These are phyloP conservation scores for Puffinus mauretanicus DNA, from an alignment of 2,113 vertebrate genomes.

Conservation along the genomic window DNA sequence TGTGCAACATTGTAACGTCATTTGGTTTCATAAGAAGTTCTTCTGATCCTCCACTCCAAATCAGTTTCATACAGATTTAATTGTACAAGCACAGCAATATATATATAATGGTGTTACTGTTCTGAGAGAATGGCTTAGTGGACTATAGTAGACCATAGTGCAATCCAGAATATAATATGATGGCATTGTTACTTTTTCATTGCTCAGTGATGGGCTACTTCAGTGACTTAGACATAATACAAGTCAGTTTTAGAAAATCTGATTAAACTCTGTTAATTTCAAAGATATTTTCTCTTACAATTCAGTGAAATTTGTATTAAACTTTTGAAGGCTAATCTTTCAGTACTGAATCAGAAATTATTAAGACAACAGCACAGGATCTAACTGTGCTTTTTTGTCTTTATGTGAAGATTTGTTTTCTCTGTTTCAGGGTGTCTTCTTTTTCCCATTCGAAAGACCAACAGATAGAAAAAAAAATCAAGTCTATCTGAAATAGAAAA, in stretches of 20 bases:
- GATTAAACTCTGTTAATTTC: neutral
- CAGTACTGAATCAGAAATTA: neutral
- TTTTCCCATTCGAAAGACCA: neutral
- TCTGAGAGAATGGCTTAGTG: neutral
- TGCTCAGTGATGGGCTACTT: neutral
- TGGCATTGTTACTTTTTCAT: neutral
- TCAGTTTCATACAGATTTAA: neutral
- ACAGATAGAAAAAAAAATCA: neutral
- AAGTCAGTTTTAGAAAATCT: neutral
- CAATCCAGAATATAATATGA: neutral
- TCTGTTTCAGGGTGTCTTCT: neutral
- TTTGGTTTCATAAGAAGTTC: fast-evolving
- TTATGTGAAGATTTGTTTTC: neutral
- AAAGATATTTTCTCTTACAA: neutral
- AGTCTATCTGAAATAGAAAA: neutral
- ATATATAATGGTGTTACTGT: neutral
- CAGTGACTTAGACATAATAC: neutral
- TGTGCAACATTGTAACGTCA: neutral
- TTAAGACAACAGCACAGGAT: neutral
- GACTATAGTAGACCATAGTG: neutral
- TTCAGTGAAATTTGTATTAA: neutral
- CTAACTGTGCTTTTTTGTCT: neutral
- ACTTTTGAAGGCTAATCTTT: neutral
- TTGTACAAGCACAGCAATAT: neutral
- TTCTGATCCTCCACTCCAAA: neutral